A percentile compares a stretch with the other conserved stretches of the same genome.
Conservation (phyloP, 2,113 vertebrate genomes). For the Callipepla californica region DNA sequence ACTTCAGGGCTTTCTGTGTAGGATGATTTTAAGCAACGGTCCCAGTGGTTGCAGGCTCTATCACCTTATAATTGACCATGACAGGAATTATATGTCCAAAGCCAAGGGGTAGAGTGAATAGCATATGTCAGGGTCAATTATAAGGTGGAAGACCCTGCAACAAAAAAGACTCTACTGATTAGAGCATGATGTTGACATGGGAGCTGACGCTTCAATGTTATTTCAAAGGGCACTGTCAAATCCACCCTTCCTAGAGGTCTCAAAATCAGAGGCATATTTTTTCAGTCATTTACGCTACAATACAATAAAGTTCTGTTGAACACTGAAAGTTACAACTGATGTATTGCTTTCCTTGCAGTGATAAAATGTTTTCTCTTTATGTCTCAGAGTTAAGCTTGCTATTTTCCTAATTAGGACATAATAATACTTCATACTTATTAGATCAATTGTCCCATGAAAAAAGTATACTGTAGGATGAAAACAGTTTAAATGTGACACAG, state of each 20-base stretch:
- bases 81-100: slow-evolving; percentile 70
- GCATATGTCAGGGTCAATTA: slow-evolving; percentile 78
- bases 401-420: slow-evolving; percentile 40
- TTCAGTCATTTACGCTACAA: slow-evolving; percentile 7
- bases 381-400: not conserved
- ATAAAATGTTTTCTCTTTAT: not conserved
- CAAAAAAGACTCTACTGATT: slow-evolving; percentile 74
- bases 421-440: not conserved
- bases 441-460: slow-evolving; percentile 12
- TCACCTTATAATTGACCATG: slow-evolving; percentile 75
- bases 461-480: not conserved
- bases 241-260: slow-evolving; percentile 33
- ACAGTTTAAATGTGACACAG: not conserved
- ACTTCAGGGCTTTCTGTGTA: slow-evolving; percentile 49
- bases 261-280: slow-evolving; percentile 50
- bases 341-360: not conserved
- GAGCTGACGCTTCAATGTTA: slow-evolving; percentile 59
- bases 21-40: slow-evolving; percentile 57
- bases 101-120: slow-evolving; percentile 72
- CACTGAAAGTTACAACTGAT: not conserved
- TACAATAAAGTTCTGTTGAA: slow-evolving; percentile 23
- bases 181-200: slow-evolving; percentile 68
- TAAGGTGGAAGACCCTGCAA: slow-evolving; percentile 71
- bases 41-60: slow-evolving; percentile 65
- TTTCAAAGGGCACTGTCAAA: slow-evolving; percentile 64